Evolutionary conservation across 2,797 vertebrate species (phyloP), one percentile per base, ranked within the genome.

Genomic region (Columba guinea): DNA sequence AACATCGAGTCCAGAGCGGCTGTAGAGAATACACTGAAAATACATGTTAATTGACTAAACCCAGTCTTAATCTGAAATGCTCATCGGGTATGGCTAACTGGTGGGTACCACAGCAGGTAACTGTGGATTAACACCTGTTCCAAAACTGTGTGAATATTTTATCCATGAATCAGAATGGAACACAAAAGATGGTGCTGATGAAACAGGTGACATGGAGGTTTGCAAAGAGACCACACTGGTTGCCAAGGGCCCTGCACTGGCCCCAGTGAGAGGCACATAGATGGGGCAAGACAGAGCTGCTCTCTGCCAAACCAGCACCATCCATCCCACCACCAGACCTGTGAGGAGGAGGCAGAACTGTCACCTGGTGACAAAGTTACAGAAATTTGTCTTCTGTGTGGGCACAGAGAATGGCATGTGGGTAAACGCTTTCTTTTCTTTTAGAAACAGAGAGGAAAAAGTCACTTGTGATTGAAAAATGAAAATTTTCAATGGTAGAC

Each of bases 251-350:
- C 15, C 20, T 15, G 24, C 39, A 5, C 4, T 28, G 58, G 17
- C 32, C 44, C 49, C 15, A 5, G 24, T 13, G 2, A 73, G 27
- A 41, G 20, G 27, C 34, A 28, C 0, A 0, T 27, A 53, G 17
- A 19, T 79, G 55, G 60, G 13, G 19, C 28, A 64, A 80, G 39
- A 23, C 1, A 3, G 16, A 82, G 44, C 21, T 6, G 1, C 16
- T 22, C 20, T 49, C 52, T 51, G 56, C 30, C 62, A 59, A 78
- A 27, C 10, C 37, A 69, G 13, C 34, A 11, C 0, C 1, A 62
- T 20, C 55, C 28, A 49, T 27, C 52, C 14, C 20, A 26, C 10
- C 4, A 2, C 13, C 5, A 3, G 62, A 41, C 35, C 32, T 1
- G 2, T 0, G 1, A 5, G 10, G 13, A 48, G 8, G 27, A 67